Conservation (phyloP, 1,140 invertebrate species). For the Lepidurus couesii region DNA sequence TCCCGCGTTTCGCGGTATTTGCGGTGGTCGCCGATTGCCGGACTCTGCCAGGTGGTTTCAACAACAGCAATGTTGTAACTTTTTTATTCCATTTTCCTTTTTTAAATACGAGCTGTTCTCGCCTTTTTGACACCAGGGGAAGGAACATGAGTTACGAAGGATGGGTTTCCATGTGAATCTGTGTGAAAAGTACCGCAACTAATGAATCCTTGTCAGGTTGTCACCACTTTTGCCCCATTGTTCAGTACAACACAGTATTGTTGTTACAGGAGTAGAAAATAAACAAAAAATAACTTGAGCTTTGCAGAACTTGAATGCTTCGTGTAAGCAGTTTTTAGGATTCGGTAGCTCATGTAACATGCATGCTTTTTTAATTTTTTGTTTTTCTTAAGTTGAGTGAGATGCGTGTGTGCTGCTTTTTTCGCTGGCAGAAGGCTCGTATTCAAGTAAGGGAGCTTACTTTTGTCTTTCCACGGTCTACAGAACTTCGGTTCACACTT, state of each 20-base stretch:
- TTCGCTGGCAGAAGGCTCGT: background rate
- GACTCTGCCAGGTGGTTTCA: background rate
- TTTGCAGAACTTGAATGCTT: background rate
- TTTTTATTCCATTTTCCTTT: background rate
- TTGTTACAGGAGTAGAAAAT: background rate
- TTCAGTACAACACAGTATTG: background rate
- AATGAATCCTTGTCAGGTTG: background rate
- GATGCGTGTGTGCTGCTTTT: background rate
- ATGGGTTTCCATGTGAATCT: background rate
- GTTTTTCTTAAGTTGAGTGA: too few relatives aligned
- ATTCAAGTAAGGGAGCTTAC: background rate
- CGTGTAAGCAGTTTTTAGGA: background rate
- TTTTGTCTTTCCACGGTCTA: slow-evolving; percentile 11
- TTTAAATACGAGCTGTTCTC: background rate
- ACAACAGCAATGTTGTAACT: background rate
- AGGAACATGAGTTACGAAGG: background rate
- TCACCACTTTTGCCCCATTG: background rate
- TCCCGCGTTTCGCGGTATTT: background rate
- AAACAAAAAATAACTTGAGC: too few relatives aligned
- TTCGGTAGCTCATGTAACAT: background rate
- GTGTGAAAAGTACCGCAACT: background rate
- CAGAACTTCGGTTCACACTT: background rate
- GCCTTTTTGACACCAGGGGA: background rate
- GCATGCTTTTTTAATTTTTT: too few relatives aligned
- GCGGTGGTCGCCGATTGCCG: background rate